phyloP scores from a whole-genome alignment of 2,797 vertebrate species.

The Danio albolineatus region DNA sequence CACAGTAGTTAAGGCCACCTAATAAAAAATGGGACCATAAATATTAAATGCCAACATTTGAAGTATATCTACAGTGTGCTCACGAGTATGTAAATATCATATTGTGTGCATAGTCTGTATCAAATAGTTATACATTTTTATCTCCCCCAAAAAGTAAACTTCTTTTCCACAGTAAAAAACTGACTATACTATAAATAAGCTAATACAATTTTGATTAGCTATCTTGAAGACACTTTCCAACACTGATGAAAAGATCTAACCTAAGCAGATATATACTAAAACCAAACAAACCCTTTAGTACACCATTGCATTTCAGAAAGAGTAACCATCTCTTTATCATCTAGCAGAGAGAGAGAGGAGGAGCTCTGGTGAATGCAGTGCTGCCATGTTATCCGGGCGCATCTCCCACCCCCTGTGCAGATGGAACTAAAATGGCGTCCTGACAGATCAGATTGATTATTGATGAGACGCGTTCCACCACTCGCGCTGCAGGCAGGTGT shows the following conservation, averaged over 20 bases:
- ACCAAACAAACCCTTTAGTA: neutral
- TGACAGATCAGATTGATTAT: conserved; percentile 69
- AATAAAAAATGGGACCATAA: too few relatives aligned
- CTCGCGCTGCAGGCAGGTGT: conserved; percentile 69
- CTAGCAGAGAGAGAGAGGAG: conserved; percentile 51
- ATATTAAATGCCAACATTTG: too few relatives aligned
- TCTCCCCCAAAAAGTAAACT: too few relatives aligned
- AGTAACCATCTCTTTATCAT: conserved; percentile 23
- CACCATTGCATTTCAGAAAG: neutral
- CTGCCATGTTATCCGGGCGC: conserved; percentile 49
- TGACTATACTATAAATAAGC: neutral
- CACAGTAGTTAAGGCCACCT: too few relatives aligned
- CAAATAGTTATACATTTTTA: too few relatives aligned
- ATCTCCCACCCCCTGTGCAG: conserved; percentile 58
- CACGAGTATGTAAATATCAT: too few relatives aligned
- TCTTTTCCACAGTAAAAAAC: too few relatives aligned
- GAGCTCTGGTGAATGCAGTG: conserved; percentile 28
- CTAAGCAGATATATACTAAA: neutral
- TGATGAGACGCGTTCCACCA: conserved; percentile 62
- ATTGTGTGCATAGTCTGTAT: too few relatives aligned
- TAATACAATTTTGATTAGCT: neutral
- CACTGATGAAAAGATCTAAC: neutral
- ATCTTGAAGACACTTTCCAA: neutral
- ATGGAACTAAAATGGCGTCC: conserved; percentile 49
- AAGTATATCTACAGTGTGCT: too few relatives aligned